phyloP scores from a whole-genome alignment of 2,888 invertebrate genomes.

The Drosophila testacea region DNA sequence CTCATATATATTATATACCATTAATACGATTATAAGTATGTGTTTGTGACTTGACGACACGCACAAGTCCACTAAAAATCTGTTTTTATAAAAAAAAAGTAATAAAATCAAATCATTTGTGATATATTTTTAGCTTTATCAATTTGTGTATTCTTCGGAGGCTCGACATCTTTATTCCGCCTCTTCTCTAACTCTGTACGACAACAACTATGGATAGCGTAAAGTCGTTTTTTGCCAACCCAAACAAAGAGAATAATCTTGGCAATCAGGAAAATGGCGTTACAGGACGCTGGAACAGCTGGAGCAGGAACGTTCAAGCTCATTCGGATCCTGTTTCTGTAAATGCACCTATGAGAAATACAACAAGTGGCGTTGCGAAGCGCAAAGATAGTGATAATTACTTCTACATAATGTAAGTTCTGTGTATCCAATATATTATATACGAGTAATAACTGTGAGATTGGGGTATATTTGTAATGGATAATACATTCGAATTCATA shows the following conservation, averaged over 20 bases:
- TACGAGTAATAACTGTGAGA: not conserved
- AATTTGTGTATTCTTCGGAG: slow-evolving; percentile 60
- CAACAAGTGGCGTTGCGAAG: slow-evolving; percentile 66
- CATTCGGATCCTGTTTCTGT: slow-evolving; percentile 60
- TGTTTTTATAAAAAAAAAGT: slow-evolving; percentile 31
- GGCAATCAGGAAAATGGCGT: slow-evolving; percentile 64
- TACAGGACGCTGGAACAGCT: slow-evolving; percentile 60
- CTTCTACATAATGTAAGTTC: slow-evolving; percentile 85
- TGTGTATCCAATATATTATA: not conserved
- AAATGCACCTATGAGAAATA: slow-evolving; percentile 58
- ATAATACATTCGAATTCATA: too few relatives aligned
- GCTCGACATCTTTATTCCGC: slow-evolving; percentile 55
- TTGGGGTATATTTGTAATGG: not conserved
- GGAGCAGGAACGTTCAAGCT: slow-evolving; percentile 53
- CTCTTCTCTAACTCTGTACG: not conserved
- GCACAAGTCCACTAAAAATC: slow-evolving; percentile 21
- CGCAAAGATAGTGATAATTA: slow-evolving; percentile 83
- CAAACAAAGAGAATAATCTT: slow-evolving; percentile 69
- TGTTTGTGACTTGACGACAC: slow-evolving; percentile 50
- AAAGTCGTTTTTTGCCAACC: slow-evolving; percentile 77
- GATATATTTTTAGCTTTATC: slow-evolving; percentile 72
- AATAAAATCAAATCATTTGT: slow-evolving; percentile 21
- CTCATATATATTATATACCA: slow-evolving; percentile 27
- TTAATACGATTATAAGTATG: slow-evolving; percentile 17
- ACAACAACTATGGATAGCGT: slow-evolving; percentile 75